Percentiles rank a stretch among this genome's conserved stretches.
phyloP scores from a whole-genome alignment of 2,888 invertebrate genomes.

The Agrypnus murinus region DNA sequence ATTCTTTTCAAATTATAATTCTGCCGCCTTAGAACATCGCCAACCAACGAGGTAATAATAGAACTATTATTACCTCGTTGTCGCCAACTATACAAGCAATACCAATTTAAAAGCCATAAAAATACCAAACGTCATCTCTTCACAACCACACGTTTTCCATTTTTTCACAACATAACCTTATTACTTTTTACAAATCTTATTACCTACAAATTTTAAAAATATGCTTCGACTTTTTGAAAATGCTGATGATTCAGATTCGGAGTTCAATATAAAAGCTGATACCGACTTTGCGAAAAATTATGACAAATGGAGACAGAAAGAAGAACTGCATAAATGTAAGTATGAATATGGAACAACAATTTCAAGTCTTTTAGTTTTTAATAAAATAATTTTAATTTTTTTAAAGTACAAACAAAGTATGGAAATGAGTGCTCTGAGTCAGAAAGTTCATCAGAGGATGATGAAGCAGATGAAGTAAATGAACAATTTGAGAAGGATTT shows the following conservation, averaged over 20 bases:
- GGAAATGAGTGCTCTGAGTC: slow-evolving; percentile 73
- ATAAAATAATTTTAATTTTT: no score
- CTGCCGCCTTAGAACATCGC: no score
- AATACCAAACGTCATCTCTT: no score
- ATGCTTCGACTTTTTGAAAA: slow-evolving; percentile 73
- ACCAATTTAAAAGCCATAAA: no score
- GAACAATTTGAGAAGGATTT: slow-evolving; percentile 89
- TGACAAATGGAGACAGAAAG: slow-evolving; percentile 88
- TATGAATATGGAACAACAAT: slow-evolving; percentile 53
- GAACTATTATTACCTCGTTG: no score
- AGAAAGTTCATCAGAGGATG: slow-evolving; percentile 76
- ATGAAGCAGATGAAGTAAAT: slow-evolving; percentile 76
- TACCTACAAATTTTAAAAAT: slow-evolving; percentile 47
- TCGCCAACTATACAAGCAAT: no score
- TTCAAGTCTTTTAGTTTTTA: no score
- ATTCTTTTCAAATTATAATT: no score
- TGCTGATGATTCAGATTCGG: slow-evolving; percentile 73
- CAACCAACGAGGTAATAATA: no score
- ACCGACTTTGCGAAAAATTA: slow-evolving; percentile 89
- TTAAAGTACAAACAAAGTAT: slow-evolving; percentile 84
- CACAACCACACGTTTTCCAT: no score
- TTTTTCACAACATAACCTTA: no score
- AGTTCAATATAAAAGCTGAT: slow-evolving; percentile 79
- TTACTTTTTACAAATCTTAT: not conserved
- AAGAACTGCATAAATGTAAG: slow-evolving; percentile 88